These are phyloP conservation scores for Heliconius aoede DNA, from an alignment of 2,888 invertebrate species.

Conservation along the genomic window DNA sequence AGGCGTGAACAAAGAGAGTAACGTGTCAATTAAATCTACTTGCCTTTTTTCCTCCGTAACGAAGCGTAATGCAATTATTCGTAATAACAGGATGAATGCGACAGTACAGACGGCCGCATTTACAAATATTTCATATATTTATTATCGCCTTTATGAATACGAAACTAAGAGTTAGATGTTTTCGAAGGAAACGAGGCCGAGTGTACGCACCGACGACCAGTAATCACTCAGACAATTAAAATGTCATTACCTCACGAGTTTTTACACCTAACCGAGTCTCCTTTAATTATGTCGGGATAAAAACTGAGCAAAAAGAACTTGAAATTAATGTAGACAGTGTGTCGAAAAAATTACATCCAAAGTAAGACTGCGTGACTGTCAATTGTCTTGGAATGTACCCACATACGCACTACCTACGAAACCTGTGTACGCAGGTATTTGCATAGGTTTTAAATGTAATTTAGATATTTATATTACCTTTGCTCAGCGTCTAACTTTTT, in stretches of 20 bases:
- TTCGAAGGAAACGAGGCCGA: conserved; percentile 39
- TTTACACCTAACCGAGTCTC: conserved; percentile 76
- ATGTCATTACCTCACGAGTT: conserved; percentile 78
- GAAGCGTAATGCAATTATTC: conserved; percentile 83
- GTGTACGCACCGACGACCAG: conserved; percentile 60
- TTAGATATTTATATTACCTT: neutral
- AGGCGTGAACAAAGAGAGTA: conserved; percentile 77
- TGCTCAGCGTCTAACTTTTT: too few species aligned
- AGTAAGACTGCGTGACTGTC: conserved; percentile 50
- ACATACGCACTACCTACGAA: neutral
- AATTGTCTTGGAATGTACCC: conserved; percentile 35
- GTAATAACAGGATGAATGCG: conserved; percentile 82
- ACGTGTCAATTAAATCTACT: conserved; percentile 80
- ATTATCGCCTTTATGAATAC: conserved; percentile 39
- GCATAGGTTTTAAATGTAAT: conserved; percentile 19
- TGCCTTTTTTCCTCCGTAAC: conserved; percentile 78
- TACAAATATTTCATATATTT: conserved; percentile 14
- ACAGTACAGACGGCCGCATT: conserved; percentile 58
- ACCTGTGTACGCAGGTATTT: neutral
- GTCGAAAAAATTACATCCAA: conserved; percentile 51
- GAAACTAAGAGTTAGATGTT: conserved; percentile 38
- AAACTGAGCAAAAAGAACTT: conserved; percentile 60
- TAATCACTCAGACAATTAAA: conserved; percentile 81
- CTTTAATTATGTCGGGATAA: conserved; percentile 73
- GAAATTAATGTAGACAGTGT: conserved; percentile 53